Conservation (phyloP, 2,113 vertebrate genomes). For the Edolisoma coerulescens region DNA sequence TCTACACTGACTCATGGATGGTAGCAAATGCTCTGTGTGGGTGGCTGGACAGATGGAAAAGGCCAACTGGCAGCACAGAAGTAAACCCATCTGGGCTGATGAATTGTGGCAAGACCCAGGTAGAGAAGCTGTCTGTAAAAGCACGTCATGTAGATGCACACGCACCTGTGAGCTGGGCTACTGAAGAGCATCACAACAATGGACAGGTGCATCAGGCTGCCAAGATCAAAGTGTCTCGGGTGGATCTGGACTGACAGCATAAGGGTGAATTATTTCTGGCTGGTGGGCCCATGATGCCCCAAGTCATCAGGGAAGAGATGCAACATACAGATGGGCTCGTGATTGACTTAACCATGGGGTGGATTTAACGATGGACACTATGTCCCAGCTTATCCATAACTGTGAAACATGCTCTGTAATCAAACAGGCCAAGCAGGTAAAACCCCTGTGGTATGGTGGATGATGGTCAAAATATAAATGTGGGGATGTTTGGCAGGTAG, state of each 20-base stretch:
- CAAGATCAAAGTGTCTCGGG: not conserved
- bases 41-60: not conserved
- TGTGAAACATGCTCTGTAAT: not conserved
- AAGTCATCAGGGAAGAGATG: not conserved
- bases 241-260: not conserved
- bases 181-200: too few species aligned
- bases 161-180: too few species aligned
- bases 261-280: not conserved
- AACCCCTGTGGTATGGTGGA: not conserved
- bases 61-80: not conserved
- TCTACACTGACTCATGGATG: not conserved
- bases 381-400: not conserved
- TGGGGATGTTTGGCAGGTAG: not conserved
- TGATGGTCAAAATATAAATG: fast-evolving
- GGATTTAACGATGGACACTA: fast-evolving
- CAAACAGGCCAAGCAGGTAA: not conserved
- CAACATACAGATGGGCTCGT: not conserved
- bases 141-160: too few species aligned
- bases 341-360: not conserved
- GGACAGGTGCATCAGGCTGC: too few species aligned
- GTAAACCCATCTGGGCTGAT: not conserved
- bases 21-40: not conserved
- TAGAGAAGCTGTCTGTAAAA: too few species aligned
- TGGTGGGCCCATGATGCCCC: not conserved
- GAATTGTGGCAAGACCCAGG: too few species aligned